Evolutionary conservation across 1,140 invertebrate species (phyloP), one percentile per base, ranked within the genome.

Genomic region (Pseudomyrmex concolor): DNA sequence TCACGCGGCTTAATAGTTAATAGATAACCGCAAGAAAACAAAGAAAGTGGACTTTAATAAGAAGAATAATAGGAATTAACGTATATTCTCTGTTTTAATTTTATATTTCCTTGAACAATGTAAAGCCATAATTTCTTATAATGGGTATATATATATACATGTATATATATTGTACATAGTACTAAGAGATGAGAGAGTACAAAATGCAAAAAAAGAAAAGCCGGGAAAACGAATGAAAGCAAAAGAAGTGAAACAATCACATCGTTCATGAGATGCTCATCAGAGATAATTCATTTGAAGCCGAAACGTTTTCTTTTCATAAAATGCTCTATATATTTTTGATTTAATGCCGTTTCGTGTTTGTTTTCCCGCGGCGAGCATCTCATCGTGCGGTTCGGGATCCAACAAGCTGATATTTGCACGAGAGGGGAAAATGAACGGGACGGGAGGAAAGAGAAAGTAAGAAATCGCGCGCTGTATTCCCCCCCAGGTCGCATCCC

Each of bases 401-500:
- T 80, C 13, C 22, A 17, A 45, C n/a, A 25, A n/a, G 57, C 34
- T 43, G 19, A 59, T 50, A n/a, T 80, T 70, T 80, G 59, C 19
- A 22, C 10, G 45, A 45, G 43, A 62, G 70, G 50, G 62, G 60
- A 62, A 51, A 17, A 64, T 59, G 13, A 51, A 17, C 17, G 10
- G 48, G 63, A 50, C 51, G 78, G 73, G 45, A 73, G 78, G 67
- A 72, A 82, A 82, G 70, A 63, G 57, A 74, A 25, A 63, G 50
- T 82, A 85, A 71, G 67, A 71, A 67, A 50, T 55, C 50, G 34
- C 34, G 34, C 34, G 51, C 22, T 84, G 54, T 70, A 68, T 72
- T 70, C 68, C 17, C 50, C 5, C 34, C 4, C 5, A 55, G 48
- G 45, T 62, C 64, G 48, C 67, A 84, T 84, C 63, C 25, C 54